Evolutionary conservation across 2,113 vertebrate genomes (phyloP), one percentile per base, ranked within the genome.

Genomic region (Centropristis striata): DNA sequence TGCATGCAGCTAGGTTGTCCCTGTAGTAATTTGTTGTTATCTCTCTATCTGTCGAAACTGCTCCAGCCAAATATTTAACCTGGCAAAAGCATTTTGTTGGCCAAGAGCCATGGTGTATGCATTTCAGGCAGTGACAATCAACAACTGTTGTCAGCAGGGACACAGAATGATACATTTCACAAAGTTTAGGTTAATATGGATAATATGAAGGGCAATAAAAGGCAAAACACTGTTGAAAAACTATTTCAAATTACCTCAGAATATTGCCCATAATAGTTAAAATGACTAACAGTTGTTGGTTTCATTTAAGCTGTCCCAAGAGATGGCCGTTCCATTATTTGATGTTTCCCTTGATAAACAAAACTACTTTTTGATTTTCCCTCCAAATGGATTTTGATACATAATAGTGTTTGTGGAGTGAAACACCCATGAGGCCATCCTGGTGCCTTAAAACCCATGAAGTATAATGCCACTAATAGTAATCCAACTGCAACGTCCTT

Each of bases 211-310:
- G 36, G 36, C 37, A 61, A 23, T 32, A 47, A 49, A 46, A 23
- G 8, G 25, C 28, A 32, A n/a, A 51, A 50, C 20, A 53, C 25
- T 53, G 9, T 4, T 53, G 5, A 12, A 53, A 47, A 46, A 78
- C 9, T 21, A 14, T 32, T 78, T 44, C 37, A 47, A 27, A 44
- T 65, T 14, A 66, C n/a, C 27, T 39, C 16, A 20, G 12, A 77
- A 70, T 72, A 59, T 55, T 61, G 25, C 32, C 50, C 0, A 0
- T 37, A 39, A 66, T 46, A 28, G 27, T 47, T 71, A 59, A 47
- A 77, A 72, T 55, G 47, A 46, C 59, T 23, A 66, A 60, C 67
- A 57, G 64, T 63, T 67, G 60, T 54, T 60, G 11, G 49, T 58
- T 79, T 51, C 13, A 64, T 42, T 51, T 54, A 80, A 66, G 21